Evolutionary conservation across 2,113 vertebrate species (phyloP).

Genomic region (Columbina picui): DNA sequence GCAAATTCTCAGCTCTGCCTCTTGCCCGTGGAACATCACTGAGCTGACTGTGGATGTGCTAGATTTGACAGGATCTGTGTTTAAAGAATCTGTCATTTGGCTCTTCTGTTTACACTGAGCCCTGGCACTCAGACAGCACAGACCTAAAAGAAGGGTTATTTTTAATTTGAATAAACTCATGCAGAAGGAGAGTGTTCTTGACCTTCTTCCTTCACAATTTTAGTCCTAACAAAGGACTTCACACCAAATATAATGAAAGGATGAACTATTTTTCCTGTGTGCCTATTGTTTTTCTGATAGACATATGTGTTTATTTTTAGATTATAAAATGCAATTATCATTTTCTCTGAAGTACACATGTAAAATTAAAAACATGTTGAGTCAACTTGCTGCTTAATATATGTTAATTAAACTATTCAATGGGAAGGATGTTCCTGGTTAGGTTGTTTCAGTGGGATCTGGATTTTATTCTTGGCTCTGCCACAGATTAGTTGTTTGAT

Average conservation of each 20-base stretch:
- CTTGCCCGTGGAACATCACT: not conserved
- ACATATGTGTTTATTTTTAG: slow-evolving; percentile 66
- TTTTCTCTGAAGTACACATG: slow-evolving; percentile 45
- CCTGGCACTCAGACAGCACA: not conserved
- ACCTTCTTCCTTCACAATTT: not conserved
- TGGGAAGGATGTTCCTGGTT: slow-evolving; percentile 51
- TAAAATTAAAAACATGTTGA: slow-evolving; percentile 53
- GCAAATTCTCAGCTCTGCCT: not conserved
- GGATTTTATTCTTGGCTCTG: slow-evolving; percentile 22
- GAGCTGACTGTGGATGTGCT: not conserved
- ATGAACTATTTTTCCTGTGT: slow-evolving; percentile 14
- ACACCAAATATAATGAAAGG: slow-evolving; percentile 16
- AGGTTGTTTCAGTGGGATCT: slow-evolving; percentile 18
- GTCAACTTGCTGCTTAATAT: slow-evolving; percentile 31
- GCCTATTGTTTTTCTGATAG: slow-evolving; percentile 43
- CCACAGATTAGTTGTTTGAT: not conserved
- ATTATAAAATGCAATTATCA: slow-evolving; percentile 38
- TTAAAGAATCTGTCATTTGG: not conserved
- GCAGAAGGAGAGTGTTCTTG: not conserved
- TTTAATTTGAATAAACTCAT: not conserved
- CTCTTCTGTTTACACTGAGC: not conserved
- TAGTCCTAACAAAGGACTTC: not conserved
- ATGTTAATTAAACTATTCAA: slow-evolving; percentile 57
- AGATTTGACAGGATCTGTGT: not conserved
- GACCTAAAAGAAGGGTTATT: not conserved